Base-by-base conservation (phyloP, 2,888 invertebrate species). In the Petrophora chlorosata region DNA sequence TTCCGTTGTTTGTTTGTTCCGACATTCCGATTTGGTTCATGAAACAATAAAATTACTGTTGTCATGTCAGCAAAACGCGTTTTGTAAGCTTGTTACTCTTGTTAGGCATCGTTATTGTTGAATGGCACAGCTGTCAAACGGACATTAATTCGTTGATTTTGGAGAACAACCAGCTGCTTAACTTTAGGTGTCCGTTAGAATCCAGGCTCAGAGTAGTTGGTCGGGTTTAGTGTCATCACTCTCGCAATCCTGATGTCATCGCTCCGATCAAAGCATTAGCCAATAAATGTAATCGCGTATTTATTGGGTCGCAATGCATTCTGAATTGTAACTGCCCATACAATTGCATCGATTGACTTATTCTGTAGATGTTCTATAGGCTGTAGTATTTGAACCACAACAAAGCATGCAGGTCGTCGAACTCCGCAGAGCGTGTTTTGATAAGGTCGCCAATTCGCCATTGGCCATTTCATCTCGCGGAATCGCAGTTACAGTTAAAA, bases 381-480 rank as follows among this genome's bases (percentile, higher is more conserved):
- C 60, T 44, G 61, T 63, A 42, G 62, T 62, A 59, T 44, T 65
- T 58, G 62, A 67, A 53, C 59, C 65, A 71, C 59, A 70, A 72
- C 66, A 75, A 73, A 72, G 63, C 60, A 48, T 29, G n/a, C 56
- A 53, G 83, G 69, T 82, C 80, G 61, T 66, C 61, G 81, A 79
- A 74, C 82, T 64, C 38, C 13, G 53, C 69, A 61, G 72, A 59
- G 63, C 70, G 70, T 78, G 67, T 79, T 83, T 82, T 85, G 85
- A 85, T 86, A 83, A 82, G 83, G 82, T 78, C 82, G 77, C 76
- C 76, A 79, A 82, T 82, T 85, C 79, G 69, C 72, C 66, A 79
- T 71, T 68, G 69, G 73, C 65, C 73, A 76, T 81, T 71, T 79
- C 80, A 80, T 67, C 57, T 61, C 59, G 70, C 65, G 73, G 70